Evolutionary conservation across 1,140 invertebrate genomes (phyloP).

Genomic region (Heliconius congener): DNA sequence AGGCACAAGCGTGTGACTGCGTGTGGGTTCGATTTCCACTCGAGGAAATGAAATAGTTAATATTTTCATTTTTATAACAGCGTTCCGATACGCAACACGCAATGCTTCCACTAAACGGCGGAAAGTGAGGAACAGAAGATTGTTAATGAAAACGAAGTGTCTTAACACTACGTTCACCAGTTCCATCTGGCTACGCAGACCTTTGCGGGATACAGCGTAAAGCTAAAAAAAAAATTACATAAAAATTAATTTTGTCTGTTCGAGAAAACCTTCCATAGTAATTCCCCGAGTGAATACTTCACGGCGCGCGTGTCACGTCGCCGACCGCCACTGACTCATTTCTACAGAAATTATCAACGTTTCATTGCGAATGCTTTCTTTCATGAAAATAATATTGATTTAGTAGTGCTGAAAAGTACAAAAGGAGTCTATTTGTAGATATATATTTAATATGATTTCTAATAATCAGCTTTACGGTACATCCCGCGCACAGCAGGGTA

Average conservation of each 20-base stretch:
- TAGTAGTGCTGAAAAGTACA: background rate
- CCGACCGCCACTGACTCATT: background rate
- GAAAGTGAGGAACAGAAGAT: no score
- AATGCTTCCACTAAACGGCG: no score
- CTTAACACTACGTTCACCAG: background rate
- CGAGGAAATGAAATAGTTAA: no score
- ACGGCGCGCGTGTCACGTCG: background rate
- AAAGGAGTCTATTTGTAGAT: no score
- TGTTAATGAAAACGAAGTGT: background rate
- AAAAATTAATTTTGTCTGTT: background rate
- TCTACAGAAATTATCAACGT: background rate
- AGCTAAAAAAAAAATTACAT: background rate
- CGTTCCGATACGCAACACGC: no score
- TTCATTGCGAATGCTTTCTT: constrained; percentile 8
- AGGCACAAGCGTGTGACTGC: no score
- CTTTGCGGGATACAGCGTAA: background rate
- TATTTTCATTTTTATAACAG: no score
- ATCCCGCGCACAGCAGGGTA: no score
- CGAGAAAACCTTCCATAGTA: background rate
- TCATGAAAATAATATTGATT: constrained; percentile 6
- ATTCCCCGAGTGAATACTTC: background rate
- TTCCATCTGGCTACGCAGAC: background rate
- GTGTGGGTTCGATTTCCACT: no score
- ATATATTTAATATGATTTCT: no score
- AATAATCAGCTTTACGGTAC: no score